Evolutionary conservation across 1,140 invertebrate genomes (phyloP).

Genomic region (Chrysomallon squamiferum): DNA sequence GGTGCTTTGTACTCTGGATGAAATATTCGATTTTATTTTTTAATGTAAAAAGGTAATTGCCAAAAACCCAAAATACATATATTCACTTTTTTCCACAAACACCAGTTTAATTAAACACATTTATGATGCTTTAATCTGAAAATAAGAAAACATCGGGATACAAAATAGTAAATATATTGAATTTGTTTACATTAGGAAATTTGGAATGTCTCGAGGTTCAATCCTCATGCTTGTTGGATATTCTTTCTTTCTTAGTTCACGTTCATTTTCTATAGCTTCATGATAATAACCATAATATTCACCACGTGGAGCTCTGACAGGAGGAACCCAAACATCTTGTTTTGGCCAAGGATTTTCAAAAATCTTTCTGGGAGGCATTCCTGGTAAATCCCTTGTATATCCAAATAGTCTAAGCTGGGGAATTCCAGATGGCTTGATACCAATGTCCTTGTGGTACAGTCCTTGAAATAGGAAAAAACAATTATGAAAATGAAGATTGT

Average conservation of each 20-base stretch:
- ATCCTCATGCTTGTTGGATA: slow-evolving; percentile 33
- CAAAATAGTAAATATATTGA: too few species aligned
- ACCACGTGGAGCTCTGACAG: slow-evolving; percentile 37
- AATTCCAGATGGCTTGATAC: slow-evolving; percentile 33
- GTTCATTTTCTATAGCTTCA: slow-evolving; percentile 42
- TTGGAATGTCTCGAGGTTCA: slow-evolving; percentile 39
- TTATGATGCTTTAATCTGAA: too few species aligned
- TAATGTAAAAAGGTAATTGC: too few species aligned
- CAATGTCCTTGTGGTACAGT: slow-evolving; percentile 44
- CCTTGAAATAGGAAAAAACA: slow-evolving; percentile 26
- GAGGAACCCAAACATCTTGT: slow-evolving; percentile 37
- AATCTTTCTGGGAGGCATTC: slow-evolving; percentile 45
- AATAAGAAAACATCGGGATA: too few species aligned
- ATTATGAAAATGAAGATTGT: neutral
- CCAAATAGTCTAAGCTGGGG: slow-evolving; percentile 43
- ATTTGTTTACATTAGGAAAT: too few species aligned
- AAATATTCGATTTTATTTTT: too few species aligned
- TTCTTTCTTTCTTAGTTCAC: slow-evolving; percentile 31
- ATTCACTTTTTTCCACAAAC: too few species aligned
- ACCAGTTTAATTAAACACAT: too few species aligned
- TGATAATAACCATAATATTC: slow-evolving; percentile 59
- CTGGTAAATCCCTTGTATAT: slow-evolving; percentile 49
- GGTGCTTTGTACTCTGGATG: too few species aligned
- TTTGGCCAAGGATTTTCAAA: slow-evolving; percentile 53
- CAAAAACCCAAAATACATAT: too few species aligned